Base-by-base conservation (phyloP, 2,113 vertebrate genomes). In the Macrotis lagotis region DNA sequence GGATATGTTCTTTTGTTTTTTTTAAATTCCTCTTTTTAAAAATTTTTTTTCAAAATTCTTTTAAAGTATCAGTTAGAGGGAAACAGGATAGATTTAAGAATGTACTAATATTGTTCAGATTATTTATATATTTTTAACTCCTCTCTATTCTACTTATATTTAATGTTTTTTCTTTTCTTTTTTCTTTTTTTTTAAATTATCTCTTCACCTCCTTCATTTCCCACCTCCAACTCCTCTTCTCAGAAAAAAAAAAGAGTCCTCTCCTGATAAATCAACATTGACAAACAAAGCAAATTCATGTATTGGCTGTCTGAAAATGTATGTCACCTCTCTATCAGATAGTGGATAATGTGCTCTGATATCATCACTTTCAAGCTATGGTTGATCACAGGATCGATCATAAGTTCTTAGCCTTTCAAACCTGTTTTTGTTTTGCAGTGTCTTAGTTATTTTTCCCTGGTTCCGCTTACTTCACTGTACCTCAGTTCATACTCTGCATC, bases 241-340 rank as follows among this genome's bases (percentile, higher is more conserved):
- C 16, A 4, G 2, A 19, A 1, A 44, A 83, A 53, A 53, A 53
- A n/a, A n/a, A n/a, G 44, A 48, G 89, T 93, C 92, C 47, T 51
- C 22, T 28, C 48, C 25, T 37, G 93, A 90, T 4, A 48, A 26
- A 19, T 96, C 90, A 95, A 49, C 26, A 47, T n/a, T 12, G 28
- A 94, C 9, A 93, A 16, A 25, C 89, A 50, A 94, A 90, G 91
- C 49, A 94, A 93, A 91, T 88, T 89, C 14, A 0, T 74, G 19
- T 22, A 22, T 83, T 83, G 66, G 8, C 19, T 83, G 16, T 83
- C 37, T 83, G 66, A 74, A 74, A 74, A 74, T n/a, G 37, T 66
- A 0, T 74, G 16, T 83, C n/a, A 37, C 55, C 6, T 44, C 37
- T 44, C 37, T 44, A 22, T 83, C 16, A 44, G 16, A 44, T 22